Conservation (phyloP, 2,797 vertebrate species). For the Etheostoma nigrum region DNA sequence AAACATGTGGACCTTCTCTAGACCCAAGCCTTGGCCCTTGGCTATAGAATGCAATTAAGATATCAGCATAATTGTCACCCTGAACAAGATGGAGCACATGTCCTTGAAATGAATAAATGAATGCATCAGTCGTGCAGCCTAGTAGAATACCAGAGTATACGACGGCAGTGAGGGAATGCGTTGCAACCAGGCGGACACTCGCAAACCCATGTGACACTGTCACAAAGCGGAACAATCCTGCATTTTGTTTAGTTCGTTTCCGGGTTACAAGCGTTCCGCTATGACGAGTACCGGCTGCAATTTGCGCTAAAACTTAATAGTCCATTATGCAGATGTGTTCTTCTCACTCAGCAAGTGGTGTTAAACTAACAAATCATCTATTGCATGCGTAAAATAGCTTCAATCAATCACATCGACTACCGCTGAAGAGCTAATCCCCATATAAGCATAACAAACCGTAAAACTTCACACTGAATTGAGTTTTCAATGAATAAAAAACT, state of each 20-base stretch:
- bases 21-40: slow-evolving; percentile 22
- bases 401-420: slow-evolving; percentile 26
- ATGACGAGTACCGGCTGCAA: slow-evolving; percentile 2
- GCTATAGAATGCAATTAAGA: slow-evolving; percentile 59
- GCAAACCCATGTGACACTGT: slow-evolving; percentile 61
- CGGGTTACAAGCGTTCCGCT: slow-evolving; percentile 49
- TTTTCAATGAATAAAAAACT: slow-evolving; percentile 11
- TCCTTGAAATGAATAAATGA: slow-evolving; percentile 71
- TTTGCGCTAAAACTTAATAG: neutral
- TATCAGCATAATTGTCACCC: slow-evolving; percentile 69
- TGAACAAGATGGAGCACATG: slow-evolving; percentile 67
- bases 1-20: slow-evolving; percentile 13
- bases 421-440: neutral
- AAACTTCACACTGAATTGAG: neutral
- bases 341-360: neutral
- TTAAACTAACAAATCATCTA: neutral
- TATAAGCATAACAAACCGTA: neutral
- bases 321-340: neutral
- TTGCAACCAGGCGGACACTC: slow-evolving; percentile 32
- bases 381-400: neutral
- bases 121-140: slow-evolving; percentile 50
- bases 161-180: slow-evolving; percentile 18
- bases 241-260: slow-evolving; percentile 64
- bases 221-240: slow-evolving; percentile 60
- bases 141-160: slow-evolving; percentile 15